Percentiles rank a stretch among this genome's conserved stretches.
These are phyloP conservation scores for Yponomeuta cagnagella DNA, from an alignment of 2,888 invertebrate genomes.

Conservation along the genomic window DNA sequence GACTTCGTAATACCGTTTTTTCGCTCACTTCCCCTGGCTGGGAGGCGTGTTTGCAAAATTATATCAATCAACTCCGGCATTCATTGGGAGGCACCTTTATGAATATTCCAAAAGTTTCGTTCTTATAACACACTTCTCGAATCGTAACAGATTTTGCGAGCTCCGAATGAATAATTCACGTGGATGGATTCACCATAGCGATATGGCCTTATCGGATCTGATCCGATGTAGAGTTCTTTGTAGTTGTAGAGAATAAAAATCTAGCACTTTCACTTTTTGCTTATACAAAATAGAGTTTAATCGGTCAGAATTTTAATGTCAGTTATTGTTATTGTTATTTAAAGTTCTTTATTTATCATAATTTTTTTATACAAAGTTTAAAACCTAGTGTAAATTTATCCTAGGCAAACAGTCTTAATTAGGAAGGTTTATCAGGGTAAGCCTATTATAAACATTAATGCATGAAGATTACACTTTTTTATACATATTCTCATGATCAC, in stretches of 20 bases:
- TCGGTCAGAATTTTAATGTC: no score
- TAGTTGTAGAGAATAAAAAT: not conserved
- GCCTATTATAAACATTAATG: no score
- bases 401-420: no score
- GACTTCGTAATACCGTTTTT: not conserved
- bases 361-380: no score
- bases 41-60: constrained; percentile 1
- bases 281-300: no score
- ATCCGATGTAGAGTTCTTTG: no score
- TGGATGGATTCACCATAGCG: not conserved
- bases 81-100: not conserved
- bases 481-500: no score
- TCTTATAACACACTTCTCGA: not conserved
- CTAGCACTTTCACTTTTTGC: not conserved
- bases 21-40: not conserved
- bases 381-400: no score
- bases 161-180: constrained; percentile 6
- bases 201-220: not conserved
- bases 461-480: no score
- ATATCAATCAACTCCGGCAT: not conserved
- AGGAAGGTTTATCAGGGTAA: no score
- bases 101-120: constrained; percentile 1
- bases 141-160: constrained; percentile 11
- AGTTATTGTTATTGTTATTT: no score
- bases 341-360: no score